Conservation (phyloP, 2,113 vertebrate genomes). For the Coptodon bakossiorum region DNA sequence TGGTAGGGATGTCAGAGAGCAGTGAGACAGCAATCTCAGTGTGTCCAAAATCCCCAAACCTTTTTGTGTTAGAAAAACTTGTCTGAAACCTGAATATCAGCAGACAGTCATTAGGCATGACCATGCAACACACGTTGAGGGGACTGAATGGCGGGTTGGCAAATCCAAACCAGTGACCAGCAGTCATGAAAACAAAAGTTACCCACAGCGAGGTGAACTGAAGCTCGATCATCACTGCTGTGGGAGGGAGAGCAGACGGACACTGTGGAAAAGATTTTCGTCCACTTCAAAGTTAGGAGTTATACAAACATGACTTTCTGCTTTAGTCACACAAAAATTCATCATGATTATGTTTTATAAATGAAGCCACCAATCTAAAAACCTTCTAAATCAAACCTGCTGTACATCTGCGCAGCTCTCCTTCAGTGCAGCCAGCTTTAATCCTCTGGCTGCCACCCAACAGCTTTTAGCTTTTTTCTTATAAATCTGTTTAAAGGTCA, state of each 20-base stretch:
- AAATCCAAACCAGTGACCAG: neutral
- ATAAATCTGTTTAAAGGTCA: neutral
- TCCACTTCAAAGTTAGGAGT: neutral
- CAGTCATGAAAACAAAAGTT: neutral
- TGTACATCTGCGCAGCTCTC: neutral
- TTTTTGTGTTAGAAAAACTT: neutral
- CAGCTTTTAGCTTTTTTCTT: neutral
- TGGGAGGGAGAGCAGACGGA: accelerated
- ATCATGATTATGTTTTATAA: neutral
- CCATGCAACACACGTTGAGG: neutral
- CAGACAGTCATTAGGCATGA: neutral
- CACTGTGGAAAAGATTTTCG: neutral
- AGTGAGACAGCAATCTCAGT: accelerated
- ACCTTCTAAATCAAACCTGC: neutral
- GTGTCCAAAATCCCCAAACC: neutral
- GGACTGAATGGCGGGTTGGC: neutral
- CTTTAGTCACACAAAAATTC: neutral
- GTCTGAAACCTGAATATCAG: neutral
- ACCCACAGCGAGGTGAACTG: neutral
- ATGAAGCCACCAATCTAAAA: neutral
- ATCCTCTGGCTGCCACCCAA: neutral
- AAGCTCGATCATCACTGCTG: neutral
- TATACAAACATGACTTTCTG: neutral
- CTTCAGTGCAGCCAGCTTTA: neutral
- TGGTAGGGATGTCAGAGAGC: neutral